phyloP scores from a whole-genome alignment of 2,113 vertebrate species.

The Crypturellus undulatus region DNA sequence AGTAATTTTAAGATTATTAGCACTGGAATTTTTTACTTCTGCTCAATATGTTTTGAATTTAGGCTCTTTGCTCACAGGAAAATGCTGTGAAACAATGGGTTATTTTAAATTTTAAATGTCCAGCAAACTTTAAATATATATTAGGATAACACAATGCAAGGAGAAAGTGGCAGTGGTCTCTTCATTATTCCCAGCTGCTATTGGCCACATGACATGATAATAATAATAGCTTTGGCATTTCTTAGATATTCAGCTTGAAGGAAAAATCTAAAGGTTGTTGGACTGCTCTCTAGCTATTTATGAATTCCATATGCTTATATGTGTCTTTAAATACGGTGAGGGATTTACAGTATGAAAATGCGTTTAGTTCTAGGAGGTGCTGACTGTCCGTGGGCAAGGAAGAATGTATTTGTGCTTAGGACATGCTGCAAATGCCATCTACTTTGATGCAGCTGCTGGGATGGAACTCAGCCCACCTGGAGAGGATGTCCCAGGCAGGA shows the following conservation, averaged over 20 bases:
- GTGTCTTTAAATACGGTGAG: conserved; percentile 42
- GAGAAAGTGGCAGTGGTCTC: conserved; percentile 53
- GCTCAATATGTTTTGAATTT: conserved; percentile 63
- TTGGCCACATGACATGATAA: conserved; percentile 52
- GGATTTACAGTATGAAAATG: conserved; percentile 60
- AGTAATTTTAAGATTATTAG: conserved; percentile 52
- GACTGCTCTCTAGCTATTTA: conserved; percentile 42
- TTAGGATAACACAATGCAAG: conserved; percentile 6
- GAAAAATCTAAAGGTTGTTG: conserved; percentile 46
- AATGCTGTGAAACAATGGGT: conserved; percentile 12
- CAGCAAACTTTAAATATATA: conserved; percentile 28
- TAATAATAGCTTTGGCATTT: conserved; percentile 56
- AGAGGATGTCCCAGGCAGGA: background rate
- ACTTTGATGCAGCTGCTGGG: conserved; percentile 12
- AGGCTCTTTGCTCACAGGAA: conserved; percentile 12
- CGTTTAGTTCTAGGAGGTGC: conserved; percentile 54
- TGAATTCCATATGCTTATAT: conserved; percentile 68
- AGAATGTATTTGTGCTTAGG: conserved; percentile 3
- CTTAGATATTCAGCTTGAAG: conserved; percentile 46
- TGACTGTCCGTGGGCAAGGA: conserved; percentile 40
- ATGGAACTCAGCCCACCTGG: background rate
- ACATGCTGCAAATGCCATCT: conserved; percentile 33
- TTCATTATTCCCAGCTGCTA: conserved; percentile 50
- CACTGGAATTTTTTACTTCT: conserved; percentile 38
- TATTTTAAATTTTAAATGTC: conserved; percentile 41